These are phyloP conservation scores for Thyatira batis DNA, from an alignment of 2,888 invertebrate species.

Conservation along the genomic window DNA sequence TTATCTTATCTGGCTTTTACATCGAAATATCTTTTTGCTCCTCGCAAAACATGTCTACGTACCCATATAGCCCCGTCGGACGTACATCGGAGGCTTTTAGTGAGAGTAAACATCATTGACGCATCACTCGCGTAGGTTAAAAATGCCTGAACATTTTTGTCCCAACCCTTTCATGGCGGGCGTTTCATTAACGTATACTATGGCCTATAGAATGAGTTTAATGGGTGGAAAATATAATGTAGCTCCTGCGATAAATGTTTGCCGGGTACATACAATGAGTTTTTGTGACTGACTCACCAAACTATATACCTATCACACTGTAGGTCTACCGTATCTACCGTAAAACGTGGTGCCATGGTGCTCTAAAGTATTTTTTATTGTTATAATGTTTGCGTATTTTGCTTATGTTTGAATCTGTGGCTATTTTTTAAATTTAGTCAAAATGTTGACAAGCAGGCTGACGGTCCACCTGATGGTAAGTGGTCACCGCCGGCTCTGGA, in stretches of 20 bases:
- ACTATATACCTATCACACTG: too few relatives aligned
- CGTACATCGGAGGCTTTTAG: slow-evolving; percentile 65
- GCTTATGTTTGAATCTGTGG: too few relatives aligned
- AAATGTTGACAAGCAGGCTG: too few relatives aligned
- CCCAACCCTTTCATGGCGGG: slow-evolving; percentile 47
- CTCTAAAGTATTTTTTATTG: too few relatives aligned
- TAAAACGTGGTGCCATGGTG: too few relatives aligned
- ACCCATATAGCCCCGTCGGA: slow-evolving; percentile 39
- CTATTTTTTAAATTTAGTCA: too few relatives aligned
- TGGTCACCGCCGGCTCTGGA: too few relatives aligned
- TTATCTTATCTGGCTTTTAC: slow-evolving; percentile 45
- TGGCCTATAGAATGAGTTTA: background rate
- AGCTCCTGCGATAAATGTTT: background rate
- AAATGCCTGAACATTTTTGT: slow-evolving; percentile 60
- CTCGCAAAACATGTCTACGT: slow-evolving; percentile 32
- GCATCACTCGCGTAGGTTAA: slow-evolving; percentile 60
- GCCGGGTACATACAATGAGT: background rate
- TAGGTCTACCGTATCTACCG: too few relatives aligned
- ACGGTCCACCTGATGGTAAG: too few relatives aligned
- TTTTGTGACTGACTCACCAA: background rate
- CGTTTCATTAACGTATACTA: slow-evolving; percentile 23
- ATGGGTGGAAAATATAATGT: background rate
- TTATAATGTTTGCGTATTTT: too few relatives aligned
- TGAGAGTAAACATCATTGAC: slow-evolving; percentile 73
- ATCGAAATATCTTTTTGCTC: slow-evolving; percentile 40